Evolutionary conservation across 2,113 vertebrate genomes (phyloP), one percentile per base, ranked within the genome.

Genomic region (Lagopus leucura): DNA sequence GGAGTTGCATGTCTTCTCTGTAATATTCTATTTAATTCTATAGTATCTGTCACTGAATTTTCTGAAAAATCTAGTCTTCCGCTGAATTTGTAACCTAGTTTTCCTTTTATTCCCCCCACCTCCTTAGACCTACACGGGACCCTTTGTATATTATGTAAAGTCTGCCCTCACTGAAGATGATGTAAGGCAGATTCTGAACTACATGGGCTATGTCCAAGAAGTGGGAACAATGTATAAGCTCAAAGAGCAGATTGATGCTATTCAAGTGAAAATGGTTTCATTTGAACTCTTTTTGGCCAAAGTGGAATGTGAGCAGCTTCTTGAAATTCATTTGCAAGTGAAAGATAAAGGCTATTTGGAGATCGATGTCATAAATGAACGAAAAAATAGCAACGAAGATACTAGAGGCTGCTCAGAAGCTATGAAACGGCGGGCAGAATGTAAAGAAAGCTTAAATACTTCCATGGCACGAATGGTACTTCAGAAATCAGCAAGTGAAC

Each of bases 201-300:
- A 97, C 96, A 98, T 99, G 97, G 99, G 99, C 94, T 99, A 99
- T 11, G 97, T 99, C 71, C 98, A 98, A 8, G 99, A 99, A 60
- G 97, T 98, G 55, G 99, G 98, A 22, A 98, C 98, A 3, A 55
- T 95, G 2, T 98, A 97, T 83, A 98, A 97, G 95, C 98, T 99
- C 75, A 98, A 97, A 32, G 99, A 99, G 95, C 97, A 99, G 57
- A 98, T 97, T 4, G 98, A 98, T 85, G 80, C 90, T 74, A 93
- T 98, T 6, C 98, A 97, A 54, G 98, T 98, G 78, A 98, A 98
- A 88, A 98, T 98, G 97, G 96, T 98, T 84, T 98, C 99, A 6
- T 99, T 99, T 40, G 99, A 99, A 93, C 98, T 99, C 78, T 99
- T 99, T 73, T 95, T 99, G 95, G 98, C 99, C 95, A 98, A 98